Evolutionary conservation across 2,797 vertebrate genomes (phyloP).

Genomic region (Myioborus miniatus): DNA sequence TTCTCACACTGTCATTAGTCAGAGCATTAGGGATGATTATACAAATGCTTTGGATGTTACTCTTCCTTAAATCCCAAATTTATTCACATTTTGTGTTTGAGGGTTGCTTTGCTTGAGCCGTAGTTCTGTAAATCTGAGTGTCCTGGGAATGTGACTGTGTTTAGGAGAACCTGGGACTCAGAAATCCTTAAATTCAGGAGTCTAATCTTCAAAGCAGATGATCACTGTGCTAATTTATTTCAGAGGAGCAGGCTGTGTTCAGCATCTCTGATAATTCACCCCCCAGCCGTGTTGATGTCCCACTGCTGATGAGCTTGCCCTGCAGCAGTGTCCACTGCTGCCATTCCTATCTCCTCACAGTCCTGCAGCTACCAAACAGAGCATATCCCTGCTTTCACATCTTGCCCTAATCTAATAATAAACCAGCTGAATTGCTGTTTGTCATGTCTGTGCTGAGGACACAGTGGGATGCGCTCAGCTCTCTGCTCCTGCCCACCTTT

Average conservation of each 20-base stretch:
- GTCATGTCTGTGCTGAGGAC: background rate
- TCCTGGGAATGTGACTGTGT: background rate
- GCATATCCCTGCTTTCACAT: background rate
- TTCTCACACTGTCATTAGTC: conserved; percentile 71
- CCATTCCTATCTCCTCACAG: background rate
- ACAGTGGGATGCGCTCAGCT: background rate
- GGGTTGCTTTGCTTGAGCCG: conserved; percentile 47
- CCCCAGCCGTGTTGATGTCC: background rate
- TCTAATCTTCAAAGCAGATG: background rate
- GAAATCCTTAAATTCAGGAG: background rate
- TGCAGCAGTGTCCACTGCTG: background rate
- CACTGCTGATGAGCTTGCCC: background rate
- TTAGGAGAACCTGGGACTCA: background rate
- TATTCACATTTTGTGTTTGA: conserved; percentile 57
- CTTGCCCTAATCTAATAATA: too few species aligned
- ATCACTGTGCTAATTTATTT: background rate
- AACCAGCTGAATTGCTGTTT: background rate
- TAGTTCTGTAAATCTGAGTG: background rate
- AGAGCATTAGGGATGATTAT: conserved; percentile 65
- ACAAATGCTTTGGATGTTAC: conserved; percentile 68
- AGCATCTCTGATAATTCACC: background rate
- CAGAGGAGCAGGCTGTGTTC: background rate
- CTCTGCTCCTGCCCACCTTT: background rate
- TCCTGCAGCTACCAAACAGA: background rate
- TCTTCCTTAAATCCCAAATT: conserved; percentile 69